Percentiles rank a stretch among this genome's conserved stretches.
Evolutionary conservation across 2,797 vertebrate species (phyloP).

Genomic region (Natrix natrix): DNA sequence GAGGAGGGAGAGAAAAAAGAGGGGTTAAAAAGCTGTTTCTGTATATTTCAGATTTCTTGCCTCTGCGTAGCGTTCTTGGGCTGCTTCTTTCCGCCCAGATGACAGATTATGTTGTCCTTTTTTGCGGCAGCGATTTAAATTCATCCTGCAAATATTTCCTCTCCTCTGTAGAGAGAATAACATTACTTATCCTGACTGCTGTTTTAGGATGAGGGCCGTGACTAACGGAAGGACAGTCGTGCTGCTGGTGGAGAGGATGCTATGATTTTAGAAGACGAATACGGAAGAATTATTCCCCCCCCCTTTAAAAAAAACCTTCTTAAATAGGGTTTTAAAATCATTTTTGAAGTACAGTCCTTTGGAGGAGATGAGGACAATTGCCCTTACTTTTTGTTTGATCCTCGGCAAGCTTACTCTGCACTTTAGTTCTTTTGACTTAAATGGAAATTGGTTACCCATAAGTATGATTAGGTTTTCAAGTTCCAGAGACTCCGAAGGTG

Average conservation of each 20-base stretch:
- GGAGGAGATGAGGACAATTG: not conserved
- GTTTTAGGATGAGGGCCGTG: too few relatives aligned
- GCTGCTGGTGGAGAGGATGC: not conserved
- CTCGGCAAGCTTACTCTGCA: not conserved
- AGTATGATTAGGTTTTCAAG: not conserved
- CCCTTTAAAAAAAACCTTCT: not conserved
- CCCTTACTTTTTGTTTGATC: not conserved
- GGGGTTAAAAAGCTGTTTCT: not conserved
- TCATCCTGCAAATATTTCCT: not conserved
- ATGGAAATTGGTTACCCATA: not conserved
- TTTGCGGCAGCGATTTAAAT: not conserved
- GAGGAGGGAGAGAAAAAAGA: too few relatives aligned
- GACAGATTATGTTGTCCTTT: not conserved
- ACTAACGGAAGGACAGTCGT: accelerated
- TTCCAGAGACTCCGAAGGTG: not conserved
- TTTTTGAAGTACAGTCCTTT: not conserved
- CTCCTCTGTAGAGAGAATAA: accelerated
- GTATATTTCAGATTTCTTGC: not conserved
- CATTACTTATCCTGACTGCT: not conserved
- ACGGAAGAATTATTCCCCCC: not conserved
- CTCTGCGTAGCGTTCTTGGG: not conserved
- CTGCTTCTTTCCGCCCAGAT: not conserved
- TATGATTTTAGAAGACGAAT: not conserved
- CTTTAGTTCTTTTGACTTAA: not conserved
- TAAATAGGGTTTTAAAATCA: constrained; percentile 16